These are phyloP conservation scores for Bergia puertoricense DNA, from an alignment of 92 coral and sea anemone genomes.

Conservation along the genomic window DNA sequence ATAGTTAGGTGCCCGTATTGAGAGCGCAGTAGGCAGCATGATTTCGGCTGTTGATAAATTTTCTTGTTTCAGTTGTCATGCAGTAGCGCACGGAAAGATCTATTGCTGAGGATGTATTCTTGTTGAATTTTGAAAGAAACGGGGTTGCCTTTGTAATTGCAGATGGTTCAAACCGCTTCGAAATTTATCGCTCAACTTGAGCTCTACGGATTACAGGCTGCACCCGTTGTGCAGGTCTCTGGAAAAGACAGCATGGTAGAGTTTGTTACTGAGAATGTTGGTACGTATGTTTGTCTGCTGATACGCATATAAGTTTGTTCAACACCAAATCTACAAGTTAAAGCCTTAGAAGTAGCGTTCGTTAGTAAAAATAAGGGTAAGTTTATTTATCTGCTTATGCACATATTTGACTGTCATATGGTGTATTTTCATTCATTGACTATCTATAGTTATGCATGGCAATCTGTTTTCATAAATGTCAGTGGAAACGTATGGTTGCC, in stretches of 20 bases:
- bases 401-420: too few relatives aligned
- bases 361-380: constrained; percentile 19
- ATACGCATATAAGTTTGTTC: neutral
- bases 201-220: constrained; percentile 24
- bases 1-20: too few relatives aligned
- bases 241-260: neutral
- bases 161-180: constrained; percentile 38
- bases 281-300: neutral
- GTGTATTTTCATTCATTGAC: too few relatives aligned
- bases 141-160: neutral
- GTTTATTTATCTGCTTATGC: neutral
- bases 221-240: neutral
- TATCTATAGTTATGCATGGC: too few relatives aligned
- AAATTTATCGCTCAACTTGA: constrained; percentile 22
- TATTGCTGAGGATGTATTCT: too few relatives aligned
- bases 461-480: too few relatives aligned
- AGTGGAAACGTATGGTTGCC: too few relatives aligned
- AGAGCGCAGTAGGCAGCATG: too few relatives aligned
- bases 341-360: neutral
- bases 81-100: too few relatives aligned
- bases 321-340: neutral
- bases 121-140: neutral
- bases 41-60: too few relatives aligned
- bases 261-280: constrained; percentile 28
- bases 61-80: too few relatives aligned